phyloP scores from a whole-genome alignment of 2,113 vertebrate genomes.

The Corythornis madagascariensis region DNA sequence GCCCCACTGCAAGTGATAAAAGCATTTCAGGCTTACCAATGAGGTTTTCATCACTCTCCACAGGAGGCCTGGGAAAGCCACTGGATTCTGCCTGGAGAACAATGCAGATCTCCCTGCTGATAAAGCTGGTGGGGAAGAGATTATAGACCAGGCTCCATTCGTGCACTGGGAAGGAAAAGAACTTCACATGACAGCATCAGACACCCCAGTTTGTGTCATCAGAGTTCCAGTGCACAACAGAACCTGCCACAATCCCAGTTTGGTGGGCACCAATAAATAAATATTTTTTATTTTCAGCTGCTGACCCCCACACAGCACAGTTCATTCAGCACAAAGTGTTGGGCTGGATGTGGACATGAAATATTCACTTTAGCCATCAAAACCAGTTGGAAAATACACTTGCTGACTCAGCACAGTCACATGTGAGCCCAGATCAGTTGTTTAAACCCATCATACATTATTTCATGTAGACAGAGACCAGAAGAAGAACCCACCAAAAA shows the following conservation, averaged over 20 bases:
- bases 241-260: not conserved
- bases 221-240: accelerated
- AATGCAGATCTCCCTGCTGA: not conserved
- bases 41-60: not conserved
- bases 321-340: not conserved
- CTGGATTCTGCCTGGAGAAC: not conserved
- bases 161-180: not conserved
- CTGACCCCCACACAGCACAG: not conserved
- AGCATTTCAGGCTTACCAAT: not conserved
- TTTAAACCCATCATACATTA: not conserved
- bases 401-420: not conserved
- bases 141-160: not conserved
- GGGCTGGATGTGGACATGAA: not conserved
- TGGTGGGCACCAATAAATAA: not conserved
- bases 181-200: not conserved
- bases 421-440: not conserved
- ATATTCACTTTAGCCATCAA: not conserved
- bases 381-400: not conserved
- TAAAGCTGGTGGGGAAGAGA: not conserved
- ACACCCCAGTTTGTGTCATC: accelerated
- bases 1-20: not conserved
- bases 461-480: not conserved
- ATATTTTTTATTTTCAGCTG: not conserved
- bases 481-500: not conserved
- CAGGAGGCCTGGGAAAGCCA: not conserved